These are phyloP conservation scores for Pseudopipra pipra DNA, from an alignment of 2,113 vertebrate genomes.

Conservation along the genomic window DNA sequence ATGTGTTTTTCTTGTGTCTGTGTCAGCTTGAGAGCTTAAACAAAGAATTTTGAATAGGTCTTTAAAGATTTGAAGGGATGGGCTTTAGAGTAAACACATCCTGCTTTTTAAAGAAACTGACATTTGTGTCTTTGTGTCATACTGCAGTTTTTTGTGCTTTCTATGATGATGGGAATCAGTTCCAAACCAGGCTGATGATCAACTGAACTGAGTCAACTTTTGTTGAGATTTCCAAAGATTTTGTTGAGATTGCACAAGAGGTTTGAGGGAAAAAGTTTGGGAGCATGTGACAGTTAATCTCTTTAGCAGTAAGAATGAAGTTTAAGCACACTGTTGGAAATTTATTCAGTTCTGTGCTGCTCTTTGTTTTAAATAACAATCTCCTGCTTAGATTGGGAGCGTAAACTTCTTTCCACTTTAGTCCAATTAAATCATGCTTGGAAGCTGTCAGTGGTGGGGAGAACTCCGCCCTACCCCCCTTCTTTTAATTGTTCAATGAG, in stretches of 20 bases:
- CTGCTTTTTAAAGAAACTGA: not conserved
- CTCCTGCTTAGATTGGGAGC: slow-evolving; percentile 36
- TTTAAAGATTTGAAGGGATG: not conserved
- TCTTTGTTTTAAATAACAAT: slow-evolving; percentile 75
- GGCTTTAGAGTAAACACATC: not conserved
- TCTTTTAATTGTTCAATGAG: slow-evolving; percentile 26
- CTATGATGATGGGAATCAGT: not conserved
- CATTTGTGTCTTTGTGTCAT: not conserved
- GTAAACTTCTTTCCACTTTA: slow-evolving; percentile 65
- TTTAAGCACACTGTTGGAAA: slow-evolving; percentile 58
- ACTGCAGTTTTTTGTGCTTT: not conserved
- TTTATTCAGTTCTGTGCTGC: slow-evolving; percentile 37
- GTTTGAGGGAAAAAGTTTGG: slow-evolving; percentile 8
- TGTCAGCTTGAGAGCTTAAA: not conserved
- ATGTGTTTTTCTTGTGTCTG: not conserved
- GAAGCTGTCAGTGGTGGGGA: not conserved
- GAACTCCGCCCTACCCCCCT: not conserved
- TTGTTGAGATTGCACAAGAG: slow-evolving; percentile 12
- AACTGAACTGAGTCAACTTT: slow-evolving; percentile 1
- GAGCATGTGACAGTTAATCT: slow-evolving; percentile 73
- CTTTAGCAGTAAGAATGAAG: slow-evolving; percentile 51
- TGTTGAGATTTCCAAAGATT: not conserved
- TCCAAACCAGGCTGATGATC: not conserved
- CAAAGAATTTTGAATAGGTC: not conserved
- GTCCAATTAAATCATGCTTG: slow-evolving; percentile 59